Conservation (phyloP, 2,113 vertebrate species). For the Oplegnathus fasciatus region DNA sequence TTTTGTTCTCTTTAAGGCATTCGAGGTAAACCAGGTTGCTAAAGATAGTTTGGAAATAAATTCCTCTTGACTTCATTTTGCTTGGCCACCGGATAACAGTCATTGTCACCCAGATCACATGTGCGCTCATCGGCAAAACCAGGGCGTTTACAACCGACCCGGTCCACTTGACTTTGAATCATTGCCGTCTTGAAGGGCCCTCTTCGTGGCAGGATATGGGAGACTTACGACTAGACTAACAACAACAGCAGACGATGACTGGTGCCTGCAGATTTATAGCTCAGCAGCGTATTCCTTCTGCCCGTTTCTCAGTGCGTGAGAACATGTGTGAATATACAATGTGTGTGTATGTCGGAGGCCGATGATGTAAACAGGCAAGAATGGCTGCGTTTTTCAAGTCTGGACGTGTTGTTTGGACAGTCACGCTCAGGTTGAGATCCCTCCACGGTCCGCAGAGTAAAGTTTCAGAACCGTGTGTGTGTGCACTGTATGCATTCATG, state of each 20-base stretch:
- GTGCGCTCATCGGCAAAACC: conserved; percentile 26
- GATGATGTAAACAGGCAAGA: conserved; percentile 71
- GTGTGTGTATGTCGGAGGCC: not conserved
- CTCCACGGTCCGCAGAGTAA: conserved; percentile 37
- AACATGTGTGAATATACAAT: conserved; percentile 32
- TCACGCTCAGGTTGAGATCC: conserved; percentile 65
- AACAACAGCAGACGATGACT: conserved; percentile 67
- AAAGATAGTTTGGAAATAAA: not conserved
- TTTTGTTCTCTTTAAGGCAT: not conserved
- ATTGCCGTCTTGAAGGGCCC: conserved; percentile 51
- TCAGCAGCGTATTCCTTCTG: conserved; percentile 1
- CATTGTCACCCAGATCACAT: conserved; percentile 38
- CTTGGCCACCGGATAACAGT: not conserved
- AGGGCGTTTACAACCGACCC: not conserved
- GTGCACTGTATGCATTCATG: conserved; percentile 46
- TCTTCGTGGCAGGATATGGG: conserved; percentile 66
- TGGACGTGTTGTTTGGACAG: conserved; percentile 61
- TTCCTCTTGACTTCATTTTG: conserved; percentile 4
- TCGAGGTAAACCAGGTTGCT: not conserved
- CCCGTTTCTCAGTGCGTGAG: conserved; percentile 37
- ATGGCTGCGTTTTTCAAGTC: conserved; percentile 60
- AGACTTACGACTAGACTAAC: conserved; percentile 72
- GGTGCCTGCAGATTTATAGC: conserved; percentile 64
- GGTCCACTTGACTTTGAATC: conserved; percentile 60
- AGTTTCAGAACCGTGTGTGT: conserved; percentile 31